Base-by-base conservation (phyloP, 2,113 vertebrate genomes). In the Cyanoderma ruficeps region DNA sequence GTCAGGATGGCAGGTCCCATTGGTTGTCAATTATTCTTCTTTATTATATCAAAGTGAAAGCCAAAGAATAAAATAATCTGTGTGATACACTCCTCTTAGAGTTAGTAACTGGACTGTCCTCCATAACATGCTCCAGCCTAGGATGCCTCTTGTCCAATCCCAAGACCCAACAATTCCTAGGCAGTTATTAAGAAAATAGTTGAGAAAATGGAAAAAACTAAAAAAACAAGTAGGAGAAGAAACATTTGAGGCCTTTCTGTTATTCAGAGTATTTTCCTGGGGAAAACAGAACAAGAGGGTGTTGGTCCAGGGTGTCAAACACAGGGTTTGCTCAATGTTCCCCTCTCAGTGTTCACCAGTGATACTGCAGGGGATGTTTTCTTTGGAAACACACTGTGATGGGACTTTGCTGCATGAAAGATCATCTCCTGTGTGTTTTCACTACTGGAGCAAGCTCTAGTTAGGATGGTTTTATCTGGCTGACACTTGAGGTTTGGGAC, bases 21-120 rank as follows among this genome's bases (percentile, higher is more conserved):
- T 35, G 67, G 24, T 27, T 82, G 65, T 74, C 83, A 94, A 50
- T 96, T 87, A 50, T 52, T 90, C 85, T 53, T 87, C 91, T 93
- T 96, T 81, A 57, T 95, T 55, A 8, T 37, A 60, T 42, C 25
- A 7, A 57, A 95, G 50, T 2, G 8, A 72, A 53, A 53, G 61
- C 50, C 57, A 93, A 55, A 76, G 69, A 55, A 5, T 14, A 25
- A 84, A 77, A 82, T 61, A 15, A 41, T 70, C 63, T 18, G 16
- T 30, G 68, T 81, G 80, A 94, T 53, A 37, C 71, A 71, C 15
- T 80, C 23, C n/a, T 63, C 33, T 61, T 56, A 56, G 52, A 72
- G 60, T 35, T 56, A 33, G 25, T 44, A 63, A 83, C 87, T 63
- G 49, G 56, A 10, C 35, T 78, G 24, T n/a, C 42, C 28, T 46